Conservation (phyloP, 35 echinoderm and acorn worm genomes). For the Strongylocentrotus purpuratus region DNA sequence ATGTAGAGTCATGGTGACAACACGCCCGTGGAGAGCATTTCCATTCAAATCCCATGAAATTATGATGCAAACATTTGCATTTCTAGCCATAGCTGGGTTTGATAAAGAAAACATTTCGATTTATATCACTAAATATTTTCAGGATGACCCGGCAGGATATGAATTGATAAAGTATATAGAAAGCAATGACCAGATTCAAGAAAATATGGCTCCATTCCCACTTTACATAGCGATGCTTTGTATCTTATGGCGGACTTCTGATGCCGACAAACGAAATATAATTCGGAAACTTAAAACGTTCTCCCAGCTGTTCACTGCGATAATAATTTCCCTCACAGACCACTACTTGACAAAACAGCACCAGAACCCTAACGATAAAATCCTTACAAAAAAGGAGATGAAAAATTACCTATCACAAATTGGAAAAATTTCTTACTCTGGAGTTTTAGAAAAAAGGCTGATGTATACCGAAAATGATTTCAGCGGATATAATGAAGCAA, state of each 20-base stretch:
- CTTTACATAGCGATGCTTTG: neutral
- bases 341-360: neutral
- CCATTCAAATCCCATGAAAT: neutral
- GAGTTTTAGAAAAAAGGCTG: neutral
- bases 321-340: neutral
- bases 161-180: neutral
- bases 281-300: neutral
- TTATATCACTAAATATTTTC: neutral
- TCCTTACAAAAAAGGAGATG: neutral
- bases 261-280: neutral
- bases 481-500: neutral
- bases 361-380: neutral
- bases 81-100: neutral
- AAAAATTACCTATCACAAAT: neutral
- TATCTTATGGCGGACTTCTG: neutral
- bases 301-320: neutral
- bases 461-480: neutral
- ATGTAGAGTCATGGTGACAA: neutral
- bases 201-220: neutral
- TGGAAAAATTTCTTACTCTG: neutral
- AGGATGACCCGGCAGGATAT: neutral
- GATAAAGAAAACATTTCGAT: neutral
- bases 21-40: neutral
- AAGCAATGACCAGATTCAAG: neutral
- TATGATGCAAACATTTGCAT: neutral